Conservation (phyloP, 2,888 invertebrate species). For the Chloroclystis v-ata region DNA sequence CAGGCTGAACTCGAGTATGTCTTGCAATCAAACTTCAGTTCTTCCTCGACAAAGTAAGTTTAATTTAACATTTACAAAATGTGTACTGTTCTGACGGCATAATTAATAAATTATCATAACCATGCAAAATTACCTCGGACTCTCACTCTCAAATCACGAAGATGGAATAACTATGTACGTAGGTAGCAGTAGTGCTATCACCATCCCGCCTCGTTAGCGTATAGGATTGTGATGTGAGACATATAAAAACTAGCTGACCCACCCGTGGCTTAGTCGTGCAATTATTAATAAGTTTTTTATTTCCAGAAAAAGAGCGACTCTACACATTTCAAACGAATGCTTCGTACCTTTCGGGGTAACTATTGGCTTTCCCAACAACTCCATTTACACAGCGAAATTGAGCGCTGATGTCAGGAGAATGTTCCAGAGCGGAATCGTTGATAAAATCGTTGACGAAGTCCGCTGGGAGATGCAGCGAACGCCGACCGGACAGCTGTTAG, state of each 20-base stretch:
- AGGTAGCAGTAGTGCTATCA: too few relatives aligned
- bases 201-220: too few relatives aligned
- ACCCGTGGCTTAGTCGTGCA: neutral
- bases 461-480: constrained; percentile 84
- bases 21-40: constrained; percentile 84
- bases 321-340: constrained; percentile 86
- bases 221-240: too few relatives aligned
- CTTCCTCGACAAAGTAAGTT: constrained; percentile 70
- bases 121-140: too few relatives aligned
- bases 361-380: constrained; percentile 80
- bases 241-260: neutral
- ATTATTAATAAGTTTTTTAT: neutral
- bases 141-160: too few relatives aligned
- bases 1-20: constrained; percentile 84
- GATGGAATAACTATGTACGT: too few relatives aligned
- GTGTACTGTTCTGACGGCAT: too few relatives aligned
- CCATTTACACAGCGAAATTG: constrained; percentile 80
- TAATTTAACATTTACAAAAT: too few relatives aligned
- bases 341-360: constrained; percentile 85
- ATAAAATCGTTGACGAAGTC: constrained; percentile 83
- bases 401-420: constrained; percentile 79
- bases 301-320: constrained; percentile 78
- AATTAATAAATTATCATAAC: too few relatives aligned
- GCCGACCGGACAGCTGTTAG: constrained; percentile 78
- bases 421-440: constrained; percentile 82